Evolutionary conservation across 1,140 invertebrate genomes (phyloP), one percentile per base, ranked within the genome.

Genomic region (Leptoteleia sp.): DNA sequence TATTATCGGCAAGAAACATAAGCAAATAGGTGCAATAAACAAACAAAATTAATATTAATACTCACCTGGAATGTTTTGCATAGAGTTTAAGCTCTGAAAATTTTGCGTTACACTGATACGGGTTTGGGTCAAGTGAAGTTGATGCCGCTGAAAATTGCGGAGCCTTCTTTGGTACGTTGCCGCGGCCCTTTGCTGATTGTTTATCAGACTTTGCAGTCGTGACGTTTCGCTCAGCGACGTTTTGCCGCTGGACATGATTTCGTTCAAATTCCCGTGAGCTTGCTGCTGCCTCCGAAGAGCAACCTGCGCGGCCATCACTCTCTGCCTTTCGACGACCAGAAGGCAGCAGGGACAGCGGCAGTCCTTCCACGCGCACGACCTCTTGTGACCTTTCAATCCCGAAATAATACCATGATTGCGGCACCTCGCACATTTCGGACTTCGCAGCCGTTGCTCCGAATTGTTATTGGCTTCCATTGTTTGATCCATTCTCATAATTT

Each of bases 321-420:
- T 88, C 81, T 97, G 96, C 43, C 96, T 88, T 84, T 97, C 95
- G 0, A 96, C 93, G 5, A 97, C 96, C n/a, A 97, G 88, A 52
- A 95, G 91, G 83, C 96, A 97, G 75, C 95, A 96, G 27, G 94
- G 92, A 85, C 96, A 97, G 13, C 92, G 91, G 80, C 96, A 97
- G 80, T 95, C 94, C 50, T 92, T 91, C 94, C 94, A 96, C 0
- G 93, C 91, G 76, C 94, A 95, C 33, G 94, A 89, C 42, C 93
- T 91, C 84, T 97, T 97, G 88, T 97, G 96, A 8, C 95, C 95
- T 16, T 72, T 71, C 42, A 97, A 89, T 79, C 95, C 94, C 0
- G 95, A 96, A 68, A 97, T 96, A 5, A 97, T 94, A 0, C 96
- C 96, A 81, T 97, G 96, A 85, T 97, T 97, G 33, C 95, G 90